Evolutionary conservation across 2,888 invertebrate species (phyloP).

Genomic region (Linhomoeus sp.): DNA sequence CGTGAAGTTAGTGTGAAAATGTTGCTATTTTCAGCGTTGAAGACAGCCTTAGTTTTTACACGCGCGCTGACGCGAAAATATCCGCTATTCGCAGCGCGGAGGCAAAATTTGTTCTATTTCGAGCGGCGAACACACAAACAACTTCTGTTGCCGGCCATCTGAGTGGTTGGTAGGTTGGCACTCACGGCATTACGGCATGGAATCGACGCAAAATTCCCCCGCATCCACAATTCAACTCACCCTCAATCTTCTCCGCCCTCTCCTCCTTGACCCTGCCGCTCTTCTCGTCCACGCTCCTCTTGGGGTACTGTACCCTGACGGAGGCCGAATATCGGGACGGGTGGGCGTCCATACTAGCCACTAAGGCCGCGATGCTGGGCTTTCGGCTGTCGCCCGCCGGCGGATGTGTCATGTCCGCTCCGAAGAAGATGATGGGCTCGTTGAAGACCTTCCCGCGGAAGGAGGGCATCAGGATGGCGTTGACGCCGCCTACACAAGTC

Average conservation of each 20-base stretch:
- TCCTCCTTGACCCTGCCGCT: constrained; percentile 6
- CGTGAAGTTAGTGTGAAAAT: too few species aligned
- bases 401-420: constrained; percentile 98
- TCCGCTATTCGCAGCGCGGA: too few species aligned
- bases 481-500: too few species aligned
- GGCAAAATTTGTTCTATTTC: too few species aligned
- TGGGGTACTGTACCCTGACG: constrained; percentile 60
- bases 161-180: too few species aligned
- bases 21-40: too few species aligned
- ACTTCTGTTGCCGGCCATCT: not conserved
- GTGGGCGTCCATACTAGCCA: constrained; percentile 99
- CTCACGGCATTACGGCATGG: too few species aligned
- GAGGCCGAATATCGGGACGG: constrained; percentile 96
- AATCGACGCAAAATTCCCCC: too few species aligned
- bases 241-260: constrained; percentile 7
- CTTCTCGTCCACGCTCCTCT: constrained; percentile 40
- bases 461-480: constrained; percentile 90
- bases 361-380: constrained; percentile 46
- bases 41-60: too few species aligned
- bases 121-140: not conserved
- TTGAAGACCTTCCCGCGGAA: constrained; percentile 56
- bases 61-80: too few species aligned
- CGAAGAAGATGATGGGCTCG: constrained; percentile 97
- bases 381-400: constrained; percentile 99
- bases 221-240: not conserved